A percentile compares a stretch with the other conserved stretches of the same genome.
Evolutionary conservation across 2,888 invertebrate genomes (phyloP).

Genomic region (Nomada lathburiana): DNA sequence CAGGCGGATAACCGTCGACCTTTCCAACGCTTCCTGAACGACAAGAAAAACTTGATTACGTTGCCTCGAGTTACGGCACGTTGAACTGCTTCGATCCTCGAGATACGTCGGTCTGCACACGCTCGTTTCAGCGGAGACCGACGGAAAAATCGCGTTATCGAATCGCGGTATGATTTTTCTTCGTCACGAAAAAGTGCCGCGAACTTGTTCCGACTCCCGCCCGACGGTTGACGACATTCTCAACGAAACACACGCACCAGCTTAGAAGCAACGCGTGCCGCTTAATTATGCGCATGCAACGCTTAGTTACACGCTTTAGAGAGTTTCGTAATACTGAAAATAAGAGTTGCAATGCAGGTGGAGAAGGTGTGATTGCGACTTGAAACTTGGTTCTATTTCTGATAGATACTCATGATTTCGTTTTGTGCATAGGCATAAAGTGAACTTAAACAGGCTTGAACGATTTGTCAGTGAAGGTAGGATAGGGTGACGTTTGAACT

Average conservation of each 20-base stretch:
- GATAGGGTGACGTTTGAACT: neutral
- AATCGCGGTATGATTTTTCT: conserved; percentile 1
- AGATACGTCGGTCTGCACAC: neutral
- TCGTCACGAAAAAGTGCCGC: conserved; percentile 8
- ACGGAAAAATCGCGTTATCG: conserved; percentile 29
- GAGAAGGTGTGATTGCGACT: neutral
- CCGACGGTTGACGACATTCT: conserved; percentile 32
- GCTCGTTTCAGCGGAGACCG: neutral
- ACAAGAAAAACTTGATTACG: conserved; percentile 55
- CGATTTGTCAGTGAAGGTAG: neutral
- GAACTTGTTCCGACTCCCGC: conserved; percentile 19
- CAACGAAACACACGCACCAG: conserved; percentile 15
- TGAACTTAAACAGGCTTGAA: no score
- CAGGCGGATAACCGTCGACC: conserved; percentile 46
- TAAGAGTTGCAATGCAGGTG: neutral
- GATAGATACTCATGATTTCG: no score
- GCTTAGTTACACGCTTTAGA: neutral
- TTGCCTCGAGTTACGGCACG: conserved; percentile 36
- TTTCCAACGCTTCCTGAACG: conserved; percentile 59
- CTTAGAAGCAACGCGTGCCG: conserved; percentile 20
- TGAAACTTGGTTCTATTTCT: neutral
- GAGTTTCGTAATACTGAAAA: conserved; percentile 30
- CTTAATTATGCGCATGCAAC: conserved; percentile 26
- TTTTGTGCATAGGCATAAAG: neutral
- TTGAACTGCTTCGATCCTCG: conserved; percentile 30